Evolutionary conservation across 1,140 invertebrate species (phyloP).

Genomic region (Leucophenga varia): DNA sequence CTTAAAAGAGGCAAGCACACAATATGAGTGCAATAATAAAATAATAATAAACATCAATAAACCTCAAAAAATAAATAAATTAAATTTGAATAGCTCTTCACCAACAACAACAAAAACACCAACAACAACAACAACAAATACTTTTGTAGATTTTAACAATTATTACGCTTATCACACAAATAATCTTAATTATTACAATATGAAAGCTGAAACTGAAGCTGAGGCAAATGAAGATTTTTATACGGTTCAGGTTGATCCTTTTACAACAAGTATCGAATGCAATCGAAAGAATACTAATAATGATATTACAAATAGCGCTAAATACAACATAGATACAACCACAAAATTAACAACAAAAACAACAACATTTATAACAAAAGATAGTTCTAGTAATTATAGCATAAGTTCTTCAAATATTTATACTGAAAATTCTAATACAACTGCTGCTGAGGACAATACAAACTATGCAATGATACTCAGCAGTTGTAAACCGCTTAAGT

Average conservation of each 20-base stretch:
- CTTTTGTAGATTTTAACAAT: conserved; percentile 28
- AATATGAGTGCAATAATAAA: conserved; percentile 8
- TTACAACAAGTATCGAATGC: conserved; percentile 4
- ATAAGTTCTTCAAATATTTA: conserved; percentile 21
- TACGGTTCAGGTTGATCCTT: no score
- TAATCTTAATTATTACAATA: conserved; percentile 38
- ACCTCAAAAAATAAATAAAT: conserved; percentile 32
- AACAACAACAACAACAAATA: conserved; percentile 21
- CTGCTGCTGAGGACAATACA: conserved; percentile 52
- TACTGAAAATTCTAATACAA: conserved; percentile 13
- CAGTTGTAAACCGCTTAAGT: conserved; percentile 52
- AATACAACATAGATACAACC: not conserved
- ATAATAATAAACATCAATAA: conserved; percentile 16
- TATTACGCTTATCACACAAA: conserved; percentile 48
- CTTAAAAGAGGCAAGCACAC: conserved; percentile 16
- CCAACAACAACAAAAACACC: conserved; percentile 39
- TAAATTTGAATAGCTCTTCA: conserved; percentile 45
- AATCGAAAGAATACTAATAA: conserved; percentile 22
- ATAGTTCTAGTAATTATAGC: conserved; percentile 30
- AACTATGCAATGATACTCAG: conserved; percentile 44
- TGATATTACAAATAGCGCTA: conserved; percentile 27
- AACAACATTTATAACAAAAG: not conserved
- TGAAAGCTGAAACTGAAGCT: conserved; percentile 7
- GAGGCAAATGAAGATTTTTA: no score
- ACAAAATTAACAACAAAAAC: not conserved